These are phyloP conservation scores for Boulengeromyrus knoepffleri DNA, from an alignment of 2,113 vertebrate species.

Conservation along the genomic window DNA sequence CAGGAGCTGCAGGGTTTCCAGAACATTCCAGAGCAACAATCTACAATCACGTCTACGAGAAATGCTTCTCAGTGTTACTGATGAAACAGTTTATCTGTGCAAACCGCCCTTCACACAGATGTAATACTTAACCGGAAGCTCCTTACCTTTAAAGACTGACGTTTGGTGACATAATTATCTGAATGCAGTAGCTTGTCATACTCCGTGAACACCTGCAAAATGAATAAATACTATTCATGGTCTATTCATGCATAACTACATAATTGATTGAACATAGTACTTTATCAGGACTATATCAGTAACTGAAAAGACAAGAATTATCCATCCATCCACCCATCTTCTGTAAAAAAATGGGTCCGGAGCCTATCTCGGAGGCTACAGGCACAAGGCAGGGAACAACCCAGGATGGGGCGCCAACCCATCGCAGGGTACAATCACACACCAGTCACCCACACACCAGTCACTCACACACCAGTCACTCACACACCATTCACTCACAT, in stretches of 20 bases:
- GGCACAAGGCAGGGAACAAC: neutral
- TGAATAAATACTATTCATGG: neutral
- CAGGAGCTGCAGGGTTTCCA: conserved; percentile 38
- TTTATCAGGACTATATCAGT: neutral
- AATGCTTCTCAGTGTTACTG: neutral
- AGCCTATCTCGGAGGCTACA: neutral
- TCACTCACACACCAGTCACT: no score
- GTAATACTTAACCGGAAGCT: neutral
- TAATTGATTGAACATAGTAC: neutral
- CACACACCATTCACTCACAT: no score
- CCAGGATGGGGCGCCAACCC: neutral
- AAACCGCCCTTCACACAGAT: neutral
- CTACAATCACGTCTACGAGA: neutral
- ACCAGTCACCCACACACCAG: no score
- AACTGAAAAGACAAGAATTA: neutral
- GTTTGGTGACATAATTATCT: conserved; percentile 94
- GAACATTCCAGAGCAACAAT: neutral
- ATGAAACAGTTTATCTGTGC: neutral
- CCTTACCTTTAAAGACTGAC: conserved; percentile 88
- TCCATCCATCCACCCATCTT: neutral
- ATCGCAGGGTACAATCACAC: neutral
- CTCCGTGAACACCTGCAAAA: conserved; percentile 81
- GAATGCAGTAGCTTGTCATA: conserved; percentile 95
- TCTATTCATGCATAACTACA: neutral
- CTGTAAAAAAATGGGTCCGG: neutral